These are phyloP conservation scores for Stichopus horrens DNA, from an alignment of 53 echinoderm and acorn worm genomes.

Conservation along the genomic window DNA sequence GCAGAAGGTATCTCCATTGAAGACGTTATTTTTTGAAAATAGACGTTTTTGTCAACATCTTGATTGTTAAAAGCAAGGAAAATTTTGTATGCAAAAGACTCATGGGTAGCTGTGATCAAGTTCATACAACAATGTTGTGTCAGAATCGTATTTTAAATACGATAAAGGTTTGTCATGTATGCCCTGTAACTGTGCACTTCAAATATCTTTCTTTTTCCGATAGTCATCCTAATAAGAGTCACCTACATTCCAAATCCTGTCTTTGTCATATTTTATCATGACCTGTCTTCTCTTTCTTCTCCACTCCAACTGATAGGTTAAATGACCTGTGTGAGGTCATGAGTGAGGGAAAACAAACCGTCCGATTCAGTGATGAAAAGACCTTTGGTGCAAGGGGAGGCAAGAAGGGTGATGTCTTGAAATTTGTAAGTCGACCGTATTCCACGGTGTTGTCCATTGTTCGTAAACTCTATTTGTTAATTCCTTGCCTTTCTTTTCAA, in stretches of 20 bases:
- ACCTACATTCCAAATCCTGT: not conserved
- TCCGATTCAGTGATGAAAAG: slow-evolving; percentile 89
- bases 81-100: too few species aligned
- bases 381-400: slow-evolving; percentile 84
- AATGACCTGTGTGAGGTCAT: slow-evolving; percentile 70
- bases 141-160: too few species aligned
- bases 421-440: slow-evolving; percentile 66
- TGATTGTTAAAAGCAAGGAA: too few species aligned
- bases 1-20: slow-evolving; percentile 65
- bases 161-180: too few species aligned
- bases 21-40: too few species aligned
- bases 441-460: not conserved
- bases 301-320: slow-evolving; percentile 50
- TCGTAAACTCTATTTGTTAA: not conserved
- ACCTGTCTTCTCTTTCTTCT: not conserved
- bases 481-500: not conserved
- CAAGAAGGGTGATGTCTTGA: slow-evolving; percentile 91
- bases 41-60: too few species aligned
- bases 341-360: slow-evolving; percentile 74
- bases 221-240: too few species aligned
- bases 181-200: too few species aligned
- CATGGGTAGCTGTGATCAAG: too few species aligned
- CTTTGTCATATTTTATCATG: not conserved
- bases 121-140: too few species aligned
- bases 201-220: too few species aligned